Evolutionary conservation across 92 coral and sea anemone genomes (phyloP).

Genomic region (Phenganax marumi): DNA sequence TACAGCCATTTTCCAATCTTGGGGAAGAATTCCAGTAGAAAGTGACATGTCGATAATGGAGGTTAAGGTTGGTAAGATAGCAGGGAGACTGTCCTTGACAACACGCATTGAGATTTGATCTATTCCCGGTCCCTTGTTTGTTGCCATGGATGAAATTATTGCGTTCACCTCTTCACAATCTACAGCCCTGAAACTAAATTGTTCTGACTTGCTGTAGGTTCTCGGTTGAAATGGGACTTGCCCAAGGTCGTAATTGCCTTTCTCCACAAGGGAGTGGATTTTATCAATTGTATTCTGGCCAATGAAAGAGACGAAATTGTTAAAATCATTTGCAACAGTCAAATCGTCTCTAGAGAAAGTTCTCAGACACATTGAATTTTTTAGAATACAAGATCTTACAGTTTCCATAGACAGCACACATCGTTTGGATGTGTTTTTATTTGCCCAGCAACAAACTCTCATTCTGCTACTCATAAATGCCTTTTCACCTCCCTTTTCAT

Average conservation of each 20-base stretch:
- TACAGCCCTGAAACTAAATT: slow-evolving; percentile 43
- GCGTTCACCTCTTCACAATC: slow-evolving; percentile 32
- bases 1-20: slow-evolving; percentile 23
- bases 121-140: slow-evolving; percentile 50
- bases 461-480: slow-evolving; percentile 55
- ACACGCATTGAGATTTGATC: slow-evolving; percentile 49
- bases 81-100: slow-evolving; percentile 53
- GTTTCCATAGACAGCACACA: slow-evolving; percentile 54
- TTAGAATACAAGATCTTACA: slow-evolving; percentile 53
- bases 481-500: slow-evolving; percentile 48
- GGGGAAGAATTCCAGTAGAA: slow-evolving; percentile 26
- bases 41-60: slow-evolving; percentile 22
- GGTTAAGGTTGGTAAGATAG: slow-evolving; percentile 41
- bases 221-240: slow-evolving; percentile 40
- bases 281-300: slow-evolving; percentile 54
- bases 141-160: slow-evolving; percentile 45
- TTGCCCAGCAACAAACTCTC: slow-evolving; percentile 50
- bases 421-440: slow-evolving; percentile 45
- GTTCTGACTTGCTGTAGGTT: slow-evolving; percentile 38
- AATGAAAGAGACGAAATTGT: slow-evolving; percentile 54
- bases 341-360: slow-evolving; percentile 48
- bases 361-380: slow-evolving; percentile 49
- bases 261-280: slow-evolving; percentile 44
- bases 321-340: slow-evolving; percentile 61
- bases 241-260: slow-evolving; percentile 15